Conservation (phyloP, 1,140 invertebrate genomes). For the Philotrypesis tridentata region DNA sequence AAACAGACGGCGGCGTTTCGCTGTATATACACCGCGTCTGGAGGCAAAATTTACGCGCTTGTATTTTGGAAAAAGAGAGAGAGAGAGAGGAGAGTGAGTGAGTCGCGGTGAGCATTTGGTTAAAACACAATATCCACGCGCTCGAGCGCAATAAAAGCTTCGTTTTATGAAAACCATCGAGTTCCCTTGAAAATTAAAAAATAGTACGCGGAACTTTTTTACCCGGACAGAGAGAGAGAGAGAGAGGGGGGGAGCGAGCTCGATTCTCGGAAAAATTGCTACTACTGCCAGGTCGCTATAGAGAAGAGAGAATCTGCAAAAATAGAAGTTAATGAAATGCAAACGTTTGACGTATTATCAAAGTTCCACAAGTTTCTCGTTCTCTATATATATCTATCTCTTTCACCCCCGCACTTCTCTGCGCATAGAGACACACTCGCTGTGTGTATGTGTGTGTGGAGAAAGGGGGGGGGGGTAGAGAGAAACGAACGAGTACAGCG, state of each 20-base stretch:
- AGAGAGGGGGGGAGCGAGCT: background rate
- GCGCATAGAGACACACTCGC: background rate
- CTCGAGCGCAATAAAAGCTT: background rate
- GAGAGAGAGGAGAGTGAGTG: too few relatives aligned
- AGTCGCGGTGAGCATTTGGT: background rate
- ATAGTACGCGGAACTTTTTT: background rate
- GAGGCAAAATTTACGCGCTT: too few relatives aligned
- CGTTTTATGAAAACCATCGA: background rate
- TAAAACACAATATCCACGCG: background rate
- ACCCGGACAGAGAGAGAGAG: too few relatives aligned
- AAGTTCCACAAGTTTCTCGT: background rate
- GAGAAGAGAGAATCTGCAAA: constrained; percentile 6
- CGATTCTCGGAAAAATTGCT: background rate
- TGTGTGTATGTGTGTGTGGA: too few relatives aligned
- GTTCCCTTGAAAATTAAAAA: background rate
- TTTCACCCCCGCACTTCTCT: too few relatives aligned
- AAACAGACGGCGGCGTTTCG: too few relatives aligned
- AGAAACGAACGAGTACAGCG: constrained; percentile 55
- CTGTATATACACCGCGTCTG: too few relatives aligned
- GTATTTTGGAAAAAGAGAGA: too few relatives aligned
- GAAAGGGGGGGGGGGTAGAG: constrained; percentile 53
- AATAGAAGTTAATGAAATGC: constrained; percentile 66
- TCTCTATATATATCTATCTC: too few relatives aligned
- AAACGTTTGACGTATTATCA: constrained; percentile 56
- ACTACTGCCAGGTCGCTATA: background rate